Conservation (phyloP, 2,888 invertebrate species). For the Harpalus rubripes region DNA sequence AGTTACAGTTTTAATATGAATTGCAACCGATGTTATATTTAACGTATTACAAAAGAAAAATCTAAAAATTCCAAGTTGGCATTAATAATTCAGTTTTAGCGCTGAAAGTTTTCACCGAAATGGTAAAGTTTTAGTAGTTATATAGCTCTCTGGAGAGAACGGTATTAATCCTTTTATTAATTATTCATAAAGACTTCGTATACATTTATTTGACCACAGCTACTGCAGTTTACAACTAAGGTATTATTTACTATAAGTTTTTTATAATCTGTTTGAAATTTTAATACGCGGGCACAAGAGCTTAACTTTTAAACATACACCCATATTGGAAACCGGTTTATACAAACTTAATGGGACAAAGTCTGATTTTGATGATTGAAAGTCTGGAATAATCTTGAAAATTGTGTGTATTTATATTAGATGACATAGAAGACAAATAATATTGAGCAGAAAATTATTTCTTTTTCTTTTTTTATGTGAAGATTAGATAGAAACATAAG, state of each 20-base stretch:
- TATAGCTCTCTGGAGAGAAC: neutral
- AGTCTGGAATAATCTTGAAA: too few relatives aligned
- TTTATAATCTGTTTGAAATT: neutral
- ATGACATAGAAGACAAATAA: too few relatives aligned
- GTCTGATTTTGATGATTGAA: too few relatives aligned
- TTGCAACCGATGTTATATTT: too few relatives aligned
- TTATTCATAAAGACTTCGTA: neutral
- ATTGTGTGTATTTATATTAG: too few relatives aligned
- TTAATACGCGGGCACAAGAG: neutral
- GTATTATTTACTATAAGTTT: neutral
- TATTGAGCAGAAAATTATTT: too few relatives aligned
- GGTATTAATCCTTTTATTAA: constrained; percentile 9
- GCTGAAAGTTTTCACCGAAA: neutral
- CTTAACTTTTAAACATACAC: neutral
- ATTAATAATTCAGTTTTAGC: neutral
- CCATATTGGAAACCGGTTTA: too few relatives aligned
- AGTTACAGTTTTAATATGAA: too few relatives aligned
- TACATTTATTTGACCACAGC: neutral
- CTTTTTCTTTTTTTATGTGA: too few relatives aligned
- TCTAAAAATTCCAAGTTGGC: neutral
- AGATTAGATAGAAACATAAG: too few relatives aligned
- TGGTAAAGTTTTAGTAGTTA: neutral
- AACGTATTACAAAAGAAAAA: too few relatives aligned
- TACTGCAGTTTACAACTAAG: neutral
- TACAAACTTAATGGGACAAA: too few relatives aligned